Evolutionary conservation across 2,797 vertebrate genomes (phyloP), one percentile per base, ranked within the genome.

Genomic region (Phoxinus dragarum): DNA sequence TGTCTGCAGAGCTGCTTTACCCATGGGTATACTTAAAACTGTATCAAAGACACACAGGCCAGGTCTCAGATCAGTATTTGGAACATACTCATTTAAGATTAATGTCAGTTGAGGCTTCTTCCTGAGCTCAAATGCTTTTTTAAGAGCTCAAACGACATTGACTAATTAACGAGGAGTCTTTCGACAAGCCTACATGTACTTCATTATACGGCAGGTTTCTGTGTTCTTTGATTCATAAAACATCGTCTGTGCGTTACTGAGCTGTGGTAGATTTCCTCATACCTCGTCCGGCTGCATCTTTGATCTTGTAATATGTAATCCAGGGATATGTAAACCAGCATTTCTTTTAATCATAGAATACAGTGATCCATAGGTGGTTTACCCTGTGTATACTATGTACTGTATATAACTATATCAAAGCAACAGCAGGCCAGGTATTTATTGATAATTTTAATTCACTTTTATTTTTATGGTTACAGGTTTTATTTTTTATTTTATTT

Each of bases 181-280:
- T 64, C 7, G 14, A 23, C 44, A n/a, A 52, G 81, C 56, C 44
- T 66, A 14, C 16, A 10, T 40, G 44, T n/a, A 34, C 40, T 77
- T 34, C n/a, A 12, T 81, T 64, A 69, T 59, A 40, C 64, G 10
- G 73, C 81, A 80, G 34, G 56, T 76, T 76, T 71, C 73, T 38
- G 31, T 59, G 76, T 27, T 67, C 73, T 82, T 44, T 84, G 42
- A 79, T 85, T 67, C 59, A 88, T 84, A 73, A 88, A 86, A 88
- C 42, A 84, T 44, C 61, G 74, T 66, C 14, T 83, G 38, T 40
- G 80, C 42, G 66, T 42, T 31, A 34, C 75, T 54, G 73, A 81
- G 59, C 61, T 44, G 5, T 77, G 78, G 49, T 40, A 11, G 72
- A 71, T 59, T 71, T 40, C n/a, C 74, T 81, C 72, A 27, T 27